phyloP scores from a whole-genome alignment of 1,140 invertebrate genomes.

The Probaryconus sp. region DNA sequence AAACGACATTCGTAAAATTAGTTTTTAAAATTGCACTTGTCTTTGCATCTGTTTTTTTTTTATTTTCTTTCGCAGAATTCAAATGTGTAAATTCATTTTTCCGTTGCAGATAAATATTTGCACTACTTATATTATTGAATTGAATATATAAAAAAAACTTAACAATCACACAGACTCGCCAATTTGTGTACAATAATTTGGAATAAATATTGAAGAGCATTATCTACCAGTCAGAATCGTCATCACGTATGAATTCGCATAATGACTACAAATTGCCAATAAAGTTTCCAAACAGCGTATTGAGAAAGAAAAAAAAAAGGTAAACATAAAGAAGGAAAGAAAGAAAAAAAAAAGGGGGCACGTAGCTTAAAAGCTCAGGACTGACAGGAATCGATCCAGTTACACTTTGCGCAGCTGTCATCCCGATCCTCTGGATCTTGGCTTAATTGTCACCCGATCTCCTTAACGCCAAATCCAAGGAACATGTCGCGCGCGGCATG shows the following conservation, averaged over 20 bases:
- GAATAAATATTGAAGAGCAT: slow-evolving; percentile 22
- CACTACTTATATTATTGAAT: too few relatives aligned
- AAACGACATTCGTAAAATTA: too few relatives aligned
- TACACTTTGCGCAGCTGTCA: slow-evolving; percentile 63
- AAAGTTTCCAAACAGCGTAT: slow-evolving; percentile 32
- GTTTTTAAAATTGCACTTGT: too few relatives aligned
- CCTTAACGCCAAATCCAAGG: slow-evolving; percentile 56
- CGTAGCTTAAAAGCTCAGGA: too few relatives aligned
- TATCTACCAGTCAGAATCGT: slow-evolving; percentile 42
- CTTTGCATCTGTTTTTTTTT: too few relatives aligned
- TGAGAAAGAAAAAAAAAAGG: too few relatives aligned
- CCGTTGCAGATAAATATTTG: too few relatives aligned
- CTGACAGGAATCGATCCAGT: slow-evolving; percentile 38
- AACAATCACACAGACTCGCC: slow-evolving; percentile 27
- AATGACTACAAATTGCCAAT: slow-evolving; percentile 50
- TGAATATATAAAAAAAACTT: too few relatives aligned
- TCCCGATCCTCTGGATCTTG: slow-evolving; percentile 46
- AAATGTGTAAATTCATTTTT: too few relatives aligned
- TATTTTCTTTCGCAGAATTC: too few relatives aligned
- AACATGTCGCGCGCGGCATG: slow-evolving; percentile 58
- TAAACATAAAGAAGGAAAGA: too few relatives aligned
- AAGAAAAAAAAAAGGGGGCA: too few relatives aligned
- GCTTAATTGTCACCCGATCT: slow-evolving; percentile 67
- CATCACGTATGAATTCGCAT: slow-evolving; percentile 35
- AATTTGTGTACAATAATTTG: slow-evolving; percentile 40